Percentiles rank a stretch among this genome's conserved stretches.
Evolutionary conservation across 2,797 vertebrate species (phyloP).

Genomic region (Morelia viridis): DNA sequence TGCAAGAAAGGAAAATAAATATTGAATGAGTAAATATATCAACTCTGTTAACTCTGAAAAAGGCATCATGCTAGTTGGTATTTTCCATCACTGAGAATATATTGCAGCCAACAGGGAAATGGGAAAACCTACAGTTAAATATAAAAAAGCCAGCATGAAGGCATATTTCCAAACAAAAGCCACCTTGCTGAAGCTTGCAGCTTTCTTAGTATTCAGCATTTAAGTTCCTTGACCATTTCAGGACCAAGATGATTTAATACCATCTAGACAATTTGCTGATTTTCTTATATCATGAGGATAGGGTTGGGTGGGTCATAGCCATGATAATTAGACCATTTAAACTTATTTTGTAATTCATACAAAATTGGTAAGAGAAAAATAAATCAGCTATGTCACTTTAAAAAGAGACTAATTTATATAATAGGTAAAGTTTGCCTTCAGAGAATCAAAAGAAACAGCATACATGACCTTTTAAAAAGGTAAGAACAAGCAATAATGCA

Average conservation of each 20-base stretch:
- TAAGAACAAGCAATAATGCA: slow-evolving; percentile 7
- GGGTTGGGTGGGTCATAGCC: slow-evolving; percentile 24
- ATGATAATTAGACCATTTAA: slow-evolving; percentile 51
- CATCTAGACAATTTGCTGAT: slow-evolving; percentile 34
- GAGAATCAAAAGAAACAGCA: slow-evolving; percentile 7
- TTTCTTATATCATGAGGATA: slow-evolving; percentile 43
- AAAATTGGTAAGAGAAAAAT: slow-evolving; percentile 8
- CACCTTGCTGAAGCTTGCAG: slow-evolving; percentile 39
- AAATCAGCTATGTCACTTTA: not conserved
- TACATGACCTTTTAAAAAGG: slow-evolving; percentile 3
- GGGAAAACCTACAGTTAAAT: slow-evolving; percentile 12
- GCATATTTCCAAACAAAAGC: slow-evolving; percentile 24
- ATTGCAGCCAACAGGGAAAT: not conserved
- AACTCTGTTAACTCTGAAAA: not conserved
- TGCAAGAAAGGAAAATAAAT: not conserved
- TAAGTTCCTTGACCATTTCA: slow-evolving; percentile 53
- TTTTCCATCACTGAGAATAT: not conserved
- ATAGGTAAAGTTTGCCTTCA: slow-evolving; percentile 27
- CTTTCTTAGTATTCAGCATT: slow-evolving; percentile 44
- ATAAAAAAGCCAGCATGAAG: slow-evolving; percentile 17
- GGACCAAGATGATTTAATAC: slow-evolving; percentile 44
- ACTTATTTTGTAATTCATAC: slow-evolving; percentile 20
- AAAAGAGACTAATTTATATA: not conserved
- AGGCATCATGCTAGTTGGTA: not conserved
- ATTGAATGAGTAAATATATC: not conserved